Evolutionary conservation across 2,888 invertebrate genomes (phyloP).

Genomic region (Amphipyra berbera): DNA sequence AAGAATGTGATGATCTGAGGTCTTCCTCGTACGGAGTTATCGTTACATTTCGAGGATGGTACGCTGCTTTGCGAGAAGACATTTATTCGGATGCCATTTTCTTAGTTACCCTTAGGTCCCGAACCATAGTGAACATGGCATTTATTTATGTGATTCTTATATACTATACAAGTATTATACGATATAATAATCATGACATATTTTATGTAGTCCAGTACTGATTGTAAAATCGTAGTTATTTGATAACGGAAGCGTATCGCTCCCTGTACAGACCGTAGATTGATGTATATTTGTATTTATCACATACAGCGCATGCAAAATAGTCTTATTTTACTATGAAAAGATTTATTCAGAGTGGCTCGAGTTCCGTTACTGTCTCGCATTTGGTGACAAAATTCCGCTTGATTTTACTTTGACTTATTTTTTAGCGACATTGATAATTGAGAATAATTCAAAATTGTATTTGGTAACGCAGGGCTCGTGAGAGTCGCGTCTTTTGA

Average conservation of each 20-base stretch:
- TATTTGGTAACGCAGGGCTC: slow-evolving; percentile 70
- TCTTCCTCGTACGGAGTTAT: slow-evolving; percentile 63
- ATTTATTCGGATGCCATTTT: slow-evolving; percentile 87
- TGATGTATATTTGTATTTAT: slow-evolving; percentile 82
- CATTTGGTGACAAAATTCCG: slow-evolving; percentile 81
- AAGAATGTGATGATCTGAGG: slow-evolving; percentile 69
- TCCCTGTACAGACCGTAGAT: slow-evolving; percentile 80
- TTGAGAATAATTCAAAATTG: slow-evolving; percentile 77
- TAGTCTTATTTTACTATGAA: slow-evolving; percentile 77
- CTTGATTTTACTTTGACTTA: slow-evolving; percentile 54
- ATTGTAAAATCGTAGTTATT: slow-evolving; percentile 81
- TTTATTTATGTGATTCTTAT: slow-evolving; percentile 88
- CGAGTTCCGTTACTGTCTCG: slow-evolving; percentile 87
- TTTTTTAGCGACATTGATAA: slow-evolving; percentile 59
- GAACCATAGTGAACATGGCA: slow-evolving; percentile 88
- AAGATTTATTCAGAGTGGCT: slow-evolving; percentile 86
- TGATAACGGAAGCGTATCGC: slow-evolving; percentile 72
- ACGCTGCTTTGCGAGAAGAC: slow-evolving; percentile 65
- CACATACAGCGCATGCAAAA: slow-evolving; percentile 75
- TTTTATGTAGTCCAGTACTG: slow-evolving; percentile 82
- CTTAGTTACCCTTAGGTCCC: slow-evolving; percentile 88
- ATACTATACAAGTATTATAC: slow-evolving; percentile 84
- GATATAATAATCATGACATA: slow-evolving; percentile 86
- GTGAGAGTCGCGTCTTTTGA: slow-evolving; percentile 68
- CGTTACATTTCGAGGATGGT: slow-evolving; percentile 63